phyloP scores from a whole-genome alignment of 2,113 vertebrate genomes.

The Nothoprocta perdicaria region DNA sequence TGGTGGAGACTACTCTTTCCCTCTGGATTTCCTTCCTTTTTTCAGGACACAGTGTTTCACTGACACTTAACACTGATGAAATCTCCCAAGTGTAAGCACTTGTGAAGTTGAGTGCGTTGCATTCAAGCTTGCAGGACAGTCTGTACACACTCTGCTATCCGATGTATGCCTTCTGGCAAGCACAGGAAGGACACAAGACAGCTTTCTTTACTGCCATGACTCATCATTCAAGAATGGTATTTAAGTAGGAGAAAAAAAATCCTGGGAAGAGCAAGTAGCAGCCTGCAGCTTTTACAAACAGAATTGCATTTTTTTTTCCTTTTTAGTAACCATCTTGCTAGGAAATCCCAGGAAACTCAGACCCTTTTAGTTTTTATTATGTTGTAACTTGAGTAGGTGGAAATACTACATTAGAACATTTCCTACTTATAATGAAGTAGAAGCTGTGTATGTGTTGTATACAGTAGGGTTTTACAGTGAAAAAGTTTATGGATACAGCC shows the following conservation, averaged over 20 bases:
- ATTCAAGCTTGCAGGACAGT: conserved; percentile 21
- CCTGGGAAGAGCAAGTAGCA: background rate
- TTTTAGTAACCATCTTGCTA: background rate
- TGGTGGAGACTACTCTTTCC: background rate
- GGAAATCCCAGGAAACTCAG: background rate
- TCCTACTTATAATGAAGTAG: background rate
- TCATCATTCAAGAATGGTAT: conserved; percentile 29
- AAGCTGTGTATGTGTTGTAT: background rate
- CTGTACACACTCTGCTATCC: conserved; percentile 9
- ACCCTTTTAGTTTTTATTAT: background rate
- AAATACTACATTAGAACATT: background rate
- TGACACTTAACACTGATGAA: background rate
- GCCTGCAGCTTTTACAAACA: background rate
- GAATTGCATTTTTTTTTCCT: background rate
- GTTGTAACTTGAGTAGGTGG: background rate
- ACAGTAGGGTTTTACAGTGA: background rate
- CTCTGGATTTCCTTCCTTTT: background rate
- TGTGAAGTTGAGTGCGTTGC: background rate
- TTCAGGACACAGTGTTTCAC: background rate
- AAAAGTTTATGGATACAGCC: background rate
- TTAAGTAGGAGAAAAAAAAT: background rate
- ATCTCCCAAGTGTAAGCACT: background rate
- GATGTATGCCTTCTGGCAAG: background rate
- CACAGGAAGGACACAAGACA: background rate
- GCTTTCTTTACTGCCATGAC: conserved; percentile 42